Percentiles rank a stretch among this genome's conserved stretches.
phyloP scores from a whole-genome alignment of 2,113 vertebrate genomes.

The Empidonax alnorum region DNA sequence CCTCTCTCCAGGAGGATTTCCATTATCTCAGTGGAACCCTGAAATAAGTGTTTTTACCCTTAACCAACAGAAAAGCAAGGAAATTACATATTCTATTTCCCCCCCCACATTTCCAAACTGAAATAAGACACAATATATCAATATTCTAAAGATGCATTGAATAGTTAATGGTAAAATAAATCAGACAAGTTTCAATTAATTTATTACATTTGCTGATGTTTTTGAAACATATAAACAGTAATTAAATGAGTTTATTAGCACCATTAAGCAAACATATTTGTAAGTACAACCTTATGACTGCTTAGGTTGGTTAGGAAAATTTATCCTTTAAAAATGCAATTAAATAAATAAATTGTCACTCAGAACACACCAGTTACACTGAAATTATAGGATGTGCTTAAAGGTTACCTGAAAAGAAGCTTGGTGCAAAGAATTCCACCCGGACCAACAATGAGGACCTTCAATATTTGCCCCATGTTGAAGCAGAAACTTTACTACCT shows the following conservation, averaged over 20 bases:
- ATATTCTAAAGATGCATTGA: not conserved
- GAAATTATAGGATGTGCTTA: constrained; percentile 25
- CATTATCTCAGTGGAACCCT: constrained; percentile 86
- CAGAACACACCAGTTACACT: constrained; percentile 35
- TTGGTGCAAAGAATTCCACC: constrained; percentile 94
- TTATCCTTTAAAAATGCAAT: not conserved
- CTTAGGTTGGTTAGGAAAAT: constrained; percentile 10
- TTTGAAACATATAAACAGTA: not conserved
- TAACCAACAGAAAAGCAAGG: not conserved
- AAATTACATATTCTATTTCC: not conserved
- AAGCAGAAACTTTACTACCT: constrained; percentile 81
- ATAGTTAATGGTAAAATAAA: not conserved
- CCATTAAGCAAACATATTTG: not conserved
- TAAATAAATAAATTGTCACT: not conserved
- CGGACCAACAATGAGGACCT: constrained; percentile 84
- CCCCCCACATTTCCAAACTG: not conserved
- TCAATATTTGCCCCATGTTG: constrained; percentile 81
- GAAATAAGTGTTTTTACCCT: constrained; percentile 28
- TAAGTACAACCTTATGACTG: not conserved
- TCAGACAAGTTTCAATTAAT: not conserved
- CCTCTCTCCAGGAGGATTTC: constrained; percentile 79
- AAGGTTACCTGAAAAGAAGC: constrained; percentile 85
- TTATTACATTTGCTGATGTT: not conserved
- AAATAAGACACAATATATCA: not conserved
- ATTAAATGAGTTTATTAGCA: not conserved